phyloP scores from a whole-genome alignment of 2,888 invertebrate genomes.

The Drosophila anomalipes region DNA sequence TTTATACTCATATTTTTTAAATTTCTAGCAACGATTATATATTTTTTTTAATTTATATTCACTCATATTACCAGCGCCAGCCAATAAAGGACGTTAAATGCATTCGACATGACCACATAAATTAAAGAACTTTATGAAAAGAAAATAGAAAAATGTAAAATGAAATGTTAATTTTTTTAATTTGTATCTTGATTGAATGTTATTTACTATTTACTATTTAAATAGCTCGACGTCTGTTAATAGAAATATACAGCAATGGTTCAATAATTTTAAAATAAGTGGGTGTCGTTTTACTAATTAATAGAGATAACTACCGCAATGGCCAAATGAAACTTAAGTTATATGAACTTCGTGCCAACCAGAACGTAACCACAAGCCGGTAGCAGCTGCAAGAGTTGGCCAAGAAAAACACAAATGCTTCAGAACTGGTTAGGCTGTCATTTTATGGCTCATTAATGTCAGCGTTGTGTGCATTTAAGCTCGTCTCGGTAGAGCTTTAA shows the following conservation, averaged over 20 bases:
- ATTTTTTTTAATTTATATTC: not conserved
- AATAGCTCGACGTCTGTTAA: not conserved
- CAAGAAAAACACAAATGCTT: conserved; percentile 17
- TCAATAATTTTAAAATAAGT: conserved; percentile 4
- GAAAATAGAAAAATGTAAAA: not conserved
- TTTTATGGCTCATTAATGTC: conserved; percentile 71
- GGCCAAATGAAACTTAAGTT: conserved; percentile 7
- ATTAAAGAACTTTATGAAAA: not conserved
- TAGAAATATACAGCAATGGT: not conserved
- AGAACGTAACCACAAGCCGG: conserved; percentile 19
- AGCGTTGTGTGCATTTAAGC: conserved; percentile 31
- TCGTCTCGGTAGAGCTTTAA: conserved; percentile 26
- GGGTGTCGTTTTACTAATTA: conserved; percentile 1
- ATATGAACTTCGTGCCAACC: conserved; percentile 7
- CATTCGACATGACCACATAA: not conserved
- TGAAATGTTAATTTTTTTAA: not conserved
- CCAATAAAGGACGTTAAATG: not conserved
- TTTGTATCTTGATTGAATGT: not conserved
- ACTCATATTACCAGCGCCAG: not conserved
- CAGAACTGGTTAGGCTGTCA: conserved; percentile 62
- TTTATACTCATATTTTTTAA: not conserved
- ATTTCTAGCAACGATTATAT: not conserved
- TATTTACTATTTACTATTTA: not conserved
- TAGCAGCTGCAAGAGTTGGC: conserved; percentile 14
- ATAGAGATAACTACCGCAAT: not conserved